A percentile compares a stretch with the other conserved stretches of the same genome.
These are phyloP conservation scores for Psammodynastes pulverulentus DNA, from an alignment of 2,113 vertebrate genomes.

Conservation along the genomic window DNA sequence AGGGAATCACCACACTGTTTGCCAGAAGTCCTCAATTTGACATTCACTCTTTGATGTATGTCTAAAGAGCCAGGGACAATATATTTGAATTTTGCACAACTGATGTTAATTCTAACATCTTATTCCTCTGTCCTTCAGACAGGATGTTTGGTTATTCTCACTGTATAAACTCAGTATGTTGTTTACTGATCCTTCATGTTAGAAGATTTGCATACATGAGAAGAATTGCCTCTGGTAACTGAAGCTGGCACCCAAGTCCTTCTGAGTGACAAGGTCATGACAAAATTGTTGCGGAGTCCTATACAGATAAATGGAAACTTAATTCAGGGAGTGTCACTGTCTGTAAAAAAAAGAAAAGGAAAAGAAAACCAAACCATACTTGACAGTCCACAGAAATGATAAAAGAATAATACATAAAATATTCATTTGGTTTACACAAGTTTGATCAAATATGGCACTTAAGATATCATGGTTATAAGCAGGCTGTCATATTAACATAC, in stretches of 20 bases:
- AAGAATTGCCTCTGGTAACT: background rate
- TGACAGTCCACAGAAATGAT: background rate
- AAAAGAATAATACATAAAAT: constrained; percentile 28
- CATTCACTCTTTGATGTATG: background rate
- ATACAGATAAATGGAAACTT: constrained; percentile 18
- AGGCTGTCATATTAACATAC: background rate
- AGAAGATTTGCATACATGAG: constrained; percentile 18
- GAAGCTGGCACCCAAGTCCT: constrained; percentile 27
- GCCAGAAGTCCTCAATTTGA: background rate
- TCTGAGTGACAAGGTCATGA: constrained; percentile 18
- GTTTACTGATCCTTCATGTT: background rate
- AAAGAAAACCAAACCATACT: background rate
- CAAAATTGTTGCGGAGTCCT: background rate
- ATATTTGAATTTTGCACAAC: background rate
- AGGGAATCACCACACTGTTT: background rate
- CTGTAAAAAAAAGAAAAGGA: constrained; percentile 9
- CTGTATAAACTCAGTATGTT: constrained; percentile 9
- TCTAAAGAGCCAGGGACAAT: background rate
- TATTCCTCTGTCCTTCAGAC: background rate
- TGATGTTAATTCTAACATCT: background rate
- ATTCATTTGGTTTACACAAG: background rate
- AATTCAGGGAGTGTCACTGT: constrained; percentile 12
- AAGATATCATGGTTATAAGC: background rate
- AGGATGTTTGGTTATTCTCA: background rate
- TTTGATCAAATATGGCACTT: background rate